These are phyloP conservation scores for Tyrophagus putrescentiae DNA, from an alignment of 1,140 invertebrate species.

Conservation along the genomic window DNA sequence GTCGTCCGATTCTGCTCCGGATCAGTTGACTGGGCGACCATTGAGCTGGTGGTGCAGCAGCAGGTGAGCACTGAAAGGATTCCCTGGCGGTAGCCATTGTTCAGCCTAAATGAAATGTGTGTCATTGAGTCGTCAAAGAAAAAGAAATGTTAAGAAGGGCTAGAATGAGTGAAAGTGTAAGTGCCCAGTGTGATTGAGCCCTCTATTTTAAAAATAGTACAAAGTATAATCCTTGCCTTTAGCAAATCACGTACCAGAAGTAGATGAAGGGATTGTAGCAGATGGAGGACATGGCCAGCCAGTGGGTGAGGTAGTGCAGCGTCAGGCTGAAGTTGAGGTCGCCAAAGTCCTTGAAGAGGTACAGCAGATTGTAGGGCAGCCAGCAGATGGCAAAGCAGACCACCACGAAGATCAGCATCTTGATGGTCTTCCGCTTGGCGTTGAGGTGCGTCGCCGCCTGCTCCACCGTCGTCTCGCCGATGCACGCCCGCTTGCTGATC, in stretches of 20 bases:
- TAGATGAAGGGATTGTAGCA: slow-evolving; percentile 92
- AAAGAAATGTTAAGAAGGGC: slow-evolving; percentile 29
- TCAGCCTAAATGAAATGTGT: slow-evolving; percentile 92
- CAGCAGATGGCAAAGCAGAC: slow-evolving; percentile 37
- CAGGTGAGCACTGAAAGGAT: slow-evolving; percentile 57
- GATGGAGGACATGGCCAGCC: slow-evolving; percentile 85
- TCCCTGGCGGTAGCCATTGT: slow-evolving; percentile 88
- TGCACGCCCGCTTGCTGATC: slow-evolving; percentile 31
- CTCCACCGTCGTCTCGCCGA: slow-evolving; percentile 28
- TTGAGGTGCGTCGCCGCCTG: slow-evolving; percentile 28
- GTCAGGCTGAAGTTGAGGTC: slow-evolving; percentile 42
- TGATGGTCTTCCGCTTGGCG: slow-evolving; percentile 36
- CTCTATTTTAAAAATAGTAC: background rate
- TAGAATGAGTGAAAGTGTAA: background rate
- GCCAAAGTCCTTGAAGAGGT: slow-evolving; percentile 38
- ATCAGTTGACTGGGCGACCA: background rate
- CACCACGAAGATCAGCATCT: slow-evolving; percentile 40
- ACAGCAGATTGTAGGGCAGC: slow-evolving; percentile 35
- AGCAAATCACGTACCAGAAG: slow-evolving; percentile 41
- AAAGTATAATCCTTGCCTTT: background rate
- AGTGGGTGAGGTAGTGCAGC: slow-evolving; percentile 70
- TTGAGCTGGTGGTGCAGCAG: background rate
- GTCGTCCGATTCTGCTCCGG: background rate
- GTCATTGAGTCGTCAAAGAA: slow-evolving; percentile 92
- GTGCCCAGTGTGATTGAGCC: background rate